Percentiles rank a stretch among this genome's conserved stretches.
Evolutionary conservation across 1,140 invertebrate genomes (phyloP).

Genomic region (Aphidius ervi): DNA sequence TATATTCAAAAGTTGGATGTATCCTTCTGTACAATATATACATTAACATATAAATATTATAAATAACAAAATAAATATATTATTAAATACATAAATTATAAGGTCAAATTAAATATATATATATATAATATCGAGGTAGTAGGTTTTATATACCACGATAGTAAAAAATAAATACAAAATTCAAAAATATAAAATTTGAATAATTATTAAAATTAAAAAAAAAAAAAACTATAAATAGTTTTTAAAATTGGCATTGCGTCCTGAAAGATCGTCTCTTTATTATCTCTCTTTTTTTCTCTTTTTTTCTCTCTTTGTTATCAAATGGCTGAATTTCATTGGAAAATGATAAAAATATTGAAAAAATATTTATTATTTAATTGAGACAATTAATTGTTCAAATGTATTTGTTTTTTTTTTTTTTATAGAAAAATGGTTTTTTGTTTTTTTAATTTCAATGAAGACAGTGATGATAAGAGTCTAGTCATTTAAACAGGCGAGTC

Average conservation of each 20-base stretch:
- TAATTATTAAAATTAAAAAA: background rate
- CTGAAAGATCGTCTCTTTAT: background rate
- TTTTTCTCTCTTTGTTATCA: too few relatives aligned
- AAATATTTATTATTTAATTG: too few relatives aligned
- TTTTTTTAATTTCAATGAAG: too few relatives aligned
- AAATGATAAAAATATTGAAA: too few relatives aligned
- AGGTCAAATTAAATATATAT: background rate
- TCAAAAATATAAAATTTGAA: too few relatives aligned
- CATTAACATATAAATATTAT: conserved; percentile 12
- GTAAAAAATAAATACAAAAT: background rate
- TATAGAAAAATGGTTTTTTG: too few relatives aligned
- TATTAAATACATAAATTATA: conserved; percentile 11
- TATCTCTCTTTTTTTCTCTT: too few relatives aligned
- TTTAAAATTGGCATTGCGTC: conserved; percentile 18
- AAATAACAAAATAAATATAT: conserved; percentile 11
- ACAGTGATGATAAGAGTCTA: too few relatives aligned
- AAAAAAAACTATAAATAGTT: conserved; percentile 2
- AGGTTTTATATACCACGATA: conserved; percentile 24
- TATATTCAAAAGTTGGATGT: background rate
- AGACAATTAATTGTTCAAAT: too few relatives aligned
- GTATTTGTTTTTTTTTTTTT: too few relatives aligned
- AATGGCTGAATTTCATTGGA: too few relatives aligned
- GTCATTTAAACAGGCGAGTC: too few relatives aligned
- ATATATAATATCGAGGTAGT: conserved; percentile 21
- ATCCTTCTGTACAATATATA: background rate